A percentile compares a stretch with the other conserved stretches of the same genome.
Evolutionary conservation across 2,113 vertebrate species (phyloP).

Genomic region (Anarrhichthys ocellatus): DNA sequence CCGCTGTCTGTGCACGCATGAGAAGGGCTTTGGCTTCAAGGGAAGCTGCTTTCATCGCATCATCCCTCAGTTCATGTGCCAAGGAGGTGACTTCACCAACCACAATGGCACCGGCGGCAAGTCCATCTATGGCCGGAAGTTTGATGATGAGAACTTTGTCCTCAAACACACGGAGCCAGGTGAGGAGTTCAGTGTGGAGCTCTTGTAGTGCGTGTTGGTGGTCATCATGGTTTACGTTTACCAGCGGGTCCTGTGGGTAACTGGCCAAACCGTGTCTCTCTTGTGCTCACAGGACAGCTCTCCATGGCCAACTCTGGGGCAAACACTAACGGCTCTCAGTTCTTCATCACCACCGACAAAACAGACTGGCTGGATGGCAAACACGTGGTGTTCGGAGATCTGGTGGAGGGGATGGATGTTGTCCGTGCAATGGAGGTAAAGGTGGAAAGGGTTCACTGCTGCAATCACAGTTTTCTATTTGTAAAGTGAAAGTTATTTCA

Average conservation of each 20-base stretch:
- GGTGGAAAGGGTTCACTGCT: slow-evolving; percentile 42
- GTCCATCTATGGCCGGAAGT: slow-evolving; percentile 96
- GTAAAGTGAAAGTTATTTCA: background rate
- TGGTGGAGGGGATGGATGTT: slow-evolving; percentile 95
- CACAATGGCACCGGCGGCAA: slow-evolving; percentile 98
- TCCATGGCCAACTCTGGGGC: slow-evolving; percentile 95
- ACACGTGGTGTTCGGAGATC: slow-evolving; percentile 95
- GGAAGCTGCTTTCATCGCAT: slow-evolving; percentile 96
- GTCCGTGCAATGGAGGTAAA: slow-evolving; percentile 90
- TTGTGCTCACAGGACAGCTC: slow-evolving; percentile 84
- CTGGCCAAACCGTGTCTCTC: background rate
- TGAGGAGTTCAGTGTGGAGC: slow-evolving; percentile 58
- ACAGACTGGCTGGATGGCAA: slow-evolving; percentile 95
- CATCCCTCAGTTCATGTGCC: slow-evolving; percentile 99
- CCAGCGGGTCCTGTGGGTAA: background rate
- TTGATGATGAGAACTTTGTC: slow-evolving; percentile 98
- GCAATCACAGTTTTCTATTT: slow-evolving; percentile 10
- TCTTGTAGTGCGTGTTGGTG: background rate
- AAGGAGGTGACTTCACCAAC: slow-evolving; percentile 97
- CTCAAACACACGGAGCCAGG: slow-evolving; percentile 95
- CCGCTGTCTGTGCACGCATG: slow-evolving; percentile 95
- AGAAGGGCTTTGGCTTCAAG: slow-evolving; percentile 97
- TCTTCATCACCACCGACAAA: slow-evolving; percentile 95
- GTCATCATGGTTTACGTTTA: background rate
- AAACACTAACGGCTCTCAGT: slow-evolving; percentile 94